A percentile compares a stretch with the other conserved stretches of the same genome.
Conservation (phyloP, 2,113 vertebrate species). For the Nannobrachium achirus region DNA sequence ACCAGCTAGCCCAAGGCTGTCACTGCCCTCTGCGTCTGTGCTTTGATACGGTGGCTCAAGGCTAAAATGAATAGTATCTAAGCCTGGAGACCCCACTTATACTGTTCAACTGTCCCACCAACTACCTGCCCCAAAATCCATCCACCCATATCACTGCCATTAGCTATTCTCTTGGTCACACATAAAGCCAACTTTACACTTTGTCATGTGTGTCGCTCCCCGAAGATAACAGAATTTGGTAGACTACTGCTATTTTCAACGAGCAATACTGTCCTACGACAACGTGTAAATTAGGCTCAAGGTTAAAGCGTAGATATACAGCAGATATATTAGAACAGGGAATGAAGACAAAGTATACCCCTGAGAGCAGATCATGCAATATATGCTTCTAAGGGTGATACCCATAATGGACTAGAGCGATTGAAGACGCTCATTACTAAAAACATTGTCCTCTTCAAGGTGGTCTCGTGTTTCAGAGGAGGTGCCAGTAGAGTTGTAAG, state of each 20-base stretch:
- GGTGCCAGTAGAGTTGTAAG: slow-evolving; percentile 50
- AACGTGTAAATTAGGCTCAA: neutral
- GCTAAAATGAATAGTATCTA: slow-evolving; percentile 43
- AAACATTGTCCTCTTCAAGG: slow-evolving; percentile 57
- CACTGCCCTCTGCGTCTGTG: slow-evolving; percentile 74
- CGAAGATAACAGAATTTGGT: no score
- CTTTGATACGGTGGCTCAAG: slow-evolving; percentile 62
- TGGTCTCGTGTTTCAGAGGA: slow-evolving; percentile 46
- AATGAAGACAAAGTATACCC: slow-evolving; percentile 67
- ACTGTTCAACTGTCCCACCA: slow-evolving; percentile 16
- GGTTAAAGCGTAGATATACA: slow-evolving; percentile 53
- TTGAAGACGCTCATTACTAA: slow-evolving; percentile 54
- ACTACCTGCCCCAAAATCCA: slow-evolving; percentile 13
- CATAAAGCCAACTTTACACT: neutral
- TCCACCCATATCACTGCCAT: slow-evolving; percentile 58
- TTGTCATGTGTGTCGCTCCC: no score
- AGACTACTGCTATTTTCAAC: no score
- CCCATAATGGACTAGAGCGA: slow-evolving; percentile 57
- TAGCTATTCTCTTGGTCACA: slow-evolving; percentile 50
- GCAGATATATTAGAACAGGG: slow-evolving; percentile 60
- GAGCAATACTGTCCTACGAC: no score
- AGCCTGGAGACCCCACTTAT: slow-evolving; percentile 37
- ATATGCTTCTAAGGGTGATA: slow-evolving; percentile 57
- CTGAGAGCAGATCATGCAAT: slow-evolving; percentile 52
- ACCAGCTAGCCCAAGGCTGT: slow-evolving; percentile 71